Evolutionary conservation across 2,797 vertebrate genomes (phyloP).

Genomic region (Gobionotothen gibberifrons): DNA sequence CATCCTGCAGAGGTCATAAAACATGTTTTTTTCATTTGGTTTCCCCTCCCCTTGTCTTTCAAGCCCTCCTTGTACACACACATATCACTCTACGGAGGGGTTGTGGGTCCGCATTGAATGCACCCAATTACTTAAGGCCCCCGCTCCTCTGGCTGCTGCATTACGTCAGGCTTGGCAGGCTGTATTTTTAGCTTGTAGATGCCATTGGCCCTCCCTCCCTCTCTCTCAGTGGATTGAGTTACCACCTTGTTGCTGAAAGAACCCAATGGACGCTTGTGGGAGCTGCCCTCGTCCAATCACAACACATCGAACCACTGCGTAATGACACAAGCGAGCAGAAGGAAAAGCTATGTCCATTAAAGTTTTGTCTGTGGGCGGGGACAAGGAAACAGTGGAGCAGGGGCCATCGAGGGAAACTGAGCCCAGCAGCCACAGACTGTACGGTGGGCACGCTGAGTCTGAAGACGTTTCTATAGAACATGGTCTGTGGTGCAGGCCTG

Average conservation of each 20-base stretch:
- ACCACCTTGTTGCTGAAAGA: conserved; percentile 77
- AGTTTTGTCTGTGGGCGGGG: conserved; percentile 41
- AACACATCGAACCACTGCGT: conserved; percentile 56
- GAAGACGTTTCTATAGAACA: conserved; percentile 57
- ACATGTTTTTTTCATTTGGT: conserved; percentile 62
- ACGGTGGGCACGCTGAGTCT: conserved; percentile 47
- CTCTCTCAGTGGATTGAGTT: conserved; percentile 80
- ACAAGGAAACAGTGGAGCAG: conserved; percentile 30
- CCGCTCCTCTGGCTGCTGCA: conserved; percentile 73
- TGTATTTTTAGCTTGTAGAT: conserved; percentile 84
- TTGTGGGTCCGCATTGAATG: conserved; percentile 78
- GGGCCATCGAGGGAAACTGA: conserved; percentile 31
- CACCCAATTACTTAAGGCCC: conserved; percentile 85
- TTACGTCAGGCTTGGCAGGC: conserved; percentile 85
- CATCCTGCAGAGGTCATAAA: conserved; percentile 73
- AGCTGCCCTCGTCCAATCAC: conserved; percentile 61
- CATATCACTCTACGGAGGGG: conserved; percentile 46
- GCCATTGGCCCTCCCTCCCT: conserved; percentile 72
- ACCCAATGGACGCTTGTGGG: conserved; percentile 63
- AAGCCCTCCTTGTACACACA: conserved; percentile 11
- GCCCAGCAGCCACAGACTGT: conserved; percentile 47
- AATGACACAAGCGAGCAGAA: conserved; percentile 46
- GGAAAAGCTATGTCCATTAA: conserved; percentile 42
- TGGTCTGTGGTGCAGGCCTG: conserved; percentile 60
- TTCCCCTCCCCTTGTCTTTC: conserved; percentile 63